Evolutionary conservation across 2,797 vertebrate genomes (phyloP).

Genomic region (Orestias chungarensis): DNA sequence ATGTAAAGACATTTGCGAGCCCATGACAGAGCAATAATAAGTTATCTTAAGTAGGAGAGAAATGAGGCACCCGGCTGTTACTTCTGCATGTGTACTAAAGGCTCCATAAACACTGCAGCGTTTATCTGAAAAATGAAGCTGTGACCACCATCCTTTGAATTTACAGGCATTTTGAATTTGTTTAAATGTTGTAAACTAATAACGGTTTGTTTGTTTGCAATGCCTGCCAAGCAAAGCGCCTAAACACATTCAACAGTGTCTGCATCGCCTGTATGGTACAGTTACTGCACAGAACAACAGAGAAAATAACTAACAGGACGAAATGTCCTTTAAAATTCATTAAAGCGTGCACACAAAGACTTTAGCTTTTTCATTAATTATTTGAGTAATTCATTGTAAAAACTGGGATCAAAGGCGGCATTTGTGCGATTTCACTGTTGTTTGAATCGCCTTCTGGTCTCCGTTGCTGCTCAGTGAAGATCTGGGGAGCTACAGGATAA

Average conservation of each 20-base stretch:
- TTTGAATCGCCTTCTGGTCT: not conserved
- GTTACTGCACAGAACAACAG: too few species aligned
- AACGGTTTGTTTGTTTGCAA: not conserved
- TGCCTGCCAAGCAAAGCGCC: not conserved
- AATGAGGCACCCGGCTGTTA: not conserved
- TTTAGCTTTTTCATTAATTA: not conserved
- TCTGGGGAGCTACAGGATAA: not conserved
- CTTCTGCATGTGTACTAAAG: not conserved
- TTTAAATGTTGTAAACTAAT: not conserved
- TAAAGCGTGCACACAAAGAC: not conserved
- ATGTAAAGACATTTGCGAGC: not conserved
- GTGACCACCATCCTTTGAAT: not conserved
- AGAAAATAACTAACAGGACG: too few species aligned
- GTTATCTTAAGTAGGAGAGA: not conserved
- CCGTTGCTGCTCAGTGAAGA: not conserved
- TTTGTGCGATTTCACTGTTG: not conserved
- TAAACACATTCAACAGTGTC: not conserved
- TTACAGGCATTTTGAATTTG: not conserved
- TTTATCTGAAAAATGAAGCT: not conserved
- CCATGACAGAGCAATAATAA: not conserved
- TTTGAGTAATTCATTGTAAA: not conserved
- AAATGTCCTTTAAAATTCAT: not conserved
- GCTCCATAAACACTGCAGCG: not conserved
- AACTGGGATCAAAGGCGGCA: constrained; percentile 1
- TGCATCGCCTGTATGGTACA: too few species aligned